phyloP scores from a whole-genome alignment of 2,797 vertebrate species.

The Basileuterus tristriatus region DNA sequence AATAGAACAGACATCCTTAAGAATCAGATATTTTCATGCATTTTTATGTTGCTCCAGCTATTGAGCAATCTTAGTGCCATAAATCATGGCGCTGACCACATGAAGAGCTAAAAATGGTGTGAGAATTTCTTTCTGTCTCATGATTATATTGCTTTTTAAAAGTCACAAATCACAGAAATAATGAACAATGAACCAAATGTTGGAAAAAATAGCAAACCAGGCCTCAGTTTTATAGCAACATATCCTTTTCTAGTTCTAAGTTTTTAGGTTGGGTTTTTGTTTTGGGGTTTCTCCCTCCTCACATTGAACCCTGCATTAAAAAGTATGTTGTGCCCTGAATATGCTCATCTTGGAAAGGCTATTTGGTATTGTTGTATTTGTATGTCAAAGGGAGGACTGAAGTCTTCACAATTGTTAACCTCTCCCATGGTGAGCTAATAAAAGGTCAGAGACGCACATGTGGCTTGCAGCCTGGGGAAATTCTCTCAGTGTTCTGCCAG shows the following conservation, averaged over 20 bases:
- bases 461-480: constrained; percentile 77
- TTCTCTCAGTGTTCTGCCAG: constrained; percentile 77
- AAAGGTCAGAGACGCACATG: constrained; percentile 78
- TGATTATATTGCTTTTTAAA: neutral
- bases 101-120: constrained; percentile 13
- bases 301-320: neutral
- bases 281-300: accelerated
- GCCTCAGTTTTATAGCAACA: neutral
- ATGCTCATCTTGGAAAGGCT: constrained; percentile 51
- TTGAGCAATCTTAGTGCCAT: neutral
- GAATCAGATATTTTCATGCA: neutral
- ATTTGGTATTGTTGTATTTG: constrained; percentile 67
- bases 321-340: constrained; percentile 12
- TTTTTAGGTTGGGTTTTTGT: neutral
- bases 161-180: neutral
- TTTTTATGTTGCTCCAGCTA: neutral
- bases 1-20: neutral
- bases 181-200: neutral
- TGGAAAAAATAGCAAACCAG: neutral
- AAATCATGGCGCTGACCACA: neutral
- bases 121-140: neutral
- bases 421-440: constrained; percentile 78
- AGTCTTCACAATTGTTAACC: constrained; percentile 67
- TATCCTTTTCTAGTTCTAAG: neutral
- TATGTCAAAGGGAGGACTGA: constrained; percentile 68